phyloP scores from a whole-genome alignment of 2,113 vertebrate genomes.

The Platysteira castanea region DNA sequence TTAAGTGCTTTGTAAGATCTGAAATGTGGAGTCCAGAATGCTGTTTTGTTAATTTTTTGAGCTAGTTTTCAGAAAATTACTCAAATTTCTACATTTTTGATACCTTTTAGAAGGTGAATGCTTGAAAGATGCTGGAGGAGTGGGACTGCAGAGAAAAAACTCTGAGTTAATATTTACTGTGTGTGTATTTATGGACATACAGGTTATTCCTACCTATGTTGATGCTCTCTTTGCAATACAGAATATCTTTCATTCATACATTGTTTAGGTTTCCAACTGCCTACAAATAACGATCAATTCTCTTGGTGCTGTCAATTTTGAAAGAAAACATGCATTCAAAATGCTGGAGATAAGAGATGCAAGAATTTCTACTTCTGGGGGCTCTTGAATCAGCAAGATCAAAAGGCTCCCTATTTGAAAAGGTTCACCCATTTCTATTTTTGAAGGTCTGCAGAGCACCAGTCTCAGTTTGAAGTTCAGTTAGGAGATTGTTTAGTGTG shows the following conservation, averaged over 20 bases:
- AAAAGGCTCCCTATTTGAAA: background rate
- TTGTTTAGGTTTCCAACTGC: background rate
- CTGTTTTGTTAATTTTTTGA: background rate
- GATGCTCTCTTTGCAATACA: background rate
- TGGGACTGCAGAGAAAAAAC: background rate
- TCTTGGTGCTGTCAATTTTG: background rate
- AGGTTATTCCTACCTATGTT: background rate
- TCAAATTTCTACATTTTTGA: background rate
- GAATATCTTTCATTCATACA: background rate
- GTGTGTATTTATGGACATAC: background rate
- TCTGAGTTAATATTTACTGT: background rate
- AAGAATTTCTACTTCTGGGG: background rate
- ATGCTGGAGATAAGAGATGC: background rate
- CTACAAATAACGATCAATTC: background rate
- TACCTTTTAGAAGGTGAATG: background rate
- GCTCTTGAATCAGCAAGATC: background rate
- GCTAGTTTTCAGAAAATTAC: background rate
- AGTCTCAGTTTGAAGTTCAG: background rate
- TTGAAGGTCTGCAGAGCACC: background rate
- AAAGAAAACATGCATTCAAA: background rate
- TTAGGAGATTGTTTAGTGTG: background rate
- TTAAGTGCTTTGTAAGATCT: background rate
- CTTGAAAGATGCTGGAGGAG: background rate
- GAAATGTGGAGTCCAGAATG: background rate
- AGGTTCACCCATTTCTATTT: background rate